phyloP scores from a whole-genome alignment of 2,888 invertebrate species.

The Macrostomum cliftonense region DNA sequence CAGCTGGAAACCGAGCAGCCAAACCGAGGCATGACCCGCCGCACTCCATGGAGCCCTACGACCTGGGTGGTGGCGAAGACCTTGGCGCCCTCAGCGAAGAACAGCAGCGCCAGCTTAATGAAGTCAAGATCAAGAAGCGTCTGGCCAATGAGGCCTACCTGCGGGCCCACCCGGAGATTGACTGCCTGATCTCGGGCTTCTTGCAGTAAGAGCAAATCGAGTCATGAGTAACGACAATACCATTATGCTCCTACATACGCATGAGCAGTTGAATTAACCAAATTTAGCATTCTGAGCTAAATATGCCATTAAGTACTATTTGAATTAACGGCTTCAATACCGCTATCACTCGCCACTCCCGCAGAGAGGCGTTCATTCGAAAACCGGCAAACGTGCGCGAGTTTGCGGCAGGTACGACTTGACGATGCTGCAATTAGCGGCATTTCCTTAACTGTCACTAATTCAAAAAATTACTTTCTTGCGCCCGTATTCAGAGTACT shows the following conservation, averaged over 20 bases:
- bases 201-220: constrained; percentile 19
- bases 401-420: constrained; percentile 28
- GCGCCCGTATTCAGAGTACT: constrained; percentile 18
- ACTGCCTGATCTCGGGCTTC: constrained; percentile 29
- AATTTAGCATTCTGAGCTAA: no score
- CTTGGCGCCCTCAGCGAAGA: constrained; percentile 30
- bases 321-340: no score
- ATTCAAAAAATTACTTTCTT: background rate
- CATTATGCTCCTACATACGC: no score
- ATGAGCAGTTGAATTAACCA: no score
- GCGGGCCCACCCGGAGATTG: constrained; percentile 32
- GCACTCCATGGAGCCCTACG: constrained; percentile 34
- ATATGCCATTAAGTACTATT: no score
- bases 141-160: constrained; percentile 30
- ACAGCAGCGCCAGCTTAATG: constrained; percentile 31
- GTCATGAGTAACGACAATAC: no score
- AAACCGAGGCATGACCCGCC: constrained; percentile 27
- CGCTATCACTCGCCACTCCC: no score
- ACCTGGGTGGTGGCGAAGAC: constrained; percentile 23
- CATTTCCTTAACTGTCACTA: background rate
- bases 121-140: constrained; percentile 31
- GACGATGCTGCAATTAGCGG: no score
- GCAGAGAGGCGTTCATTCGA: constrained; percentile 23
- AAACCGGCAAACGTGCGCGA: constrained; percentile 29
- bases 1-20: constrained; percentile 20